These are phyloP conservation scores for Rhegmatorhina hoffmannsi DNA, from an alignment of 2,113 vertebrate genomes.

Conservation along the genomic window DNA sequence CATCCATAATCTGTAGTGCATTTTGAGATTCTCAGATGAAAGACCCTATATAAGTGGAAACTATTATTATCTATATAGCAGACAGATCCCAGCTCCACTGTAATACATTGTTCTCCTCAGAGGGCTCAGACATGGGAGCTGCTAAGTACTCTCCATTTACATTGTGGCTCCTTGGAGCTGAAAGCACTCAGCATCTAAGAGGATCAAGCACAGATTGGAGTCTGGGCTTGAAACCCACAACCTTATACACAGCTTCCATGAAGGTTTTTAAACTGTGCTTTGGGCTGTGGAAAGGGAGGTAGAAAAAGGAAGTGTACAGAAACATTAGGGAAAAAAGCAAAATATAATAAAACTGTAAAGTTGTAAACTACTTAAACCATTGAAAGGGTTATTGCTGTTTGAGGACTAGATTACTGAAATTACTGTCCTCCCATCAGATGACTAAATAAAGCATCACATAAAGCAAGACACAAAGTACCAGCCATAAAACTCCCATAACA, in stretches of 20 bases:
- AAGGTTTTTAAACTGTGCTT: not conserved
- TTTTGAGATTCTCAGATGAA: conserved; percentile 49
- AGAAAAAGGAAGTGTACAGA: not conserved
- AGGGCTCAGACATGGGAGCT: not conserved
- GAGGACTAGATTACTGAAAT: conserved; percentile 63
- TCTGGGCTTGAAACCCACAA: not conserved
- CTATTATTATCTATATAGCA: conserved; percentile 44
- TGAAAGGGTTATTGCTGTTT: conserved; percentile 52
- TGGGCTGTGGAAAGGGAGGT: not conserved
- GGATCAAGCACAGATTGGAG: not conserved
- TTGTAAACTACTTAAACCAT: conserved; percentile 32
- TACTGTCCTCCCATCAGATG: conserved; percentile 61
- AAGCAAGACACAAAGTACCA: conserved; percentile 39
- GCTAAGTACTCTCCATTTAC: conserved; percentile 33
- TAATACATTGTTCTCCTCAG: conserved; percentile 32
- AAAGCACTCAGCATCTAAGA: conserved; percentile 2
- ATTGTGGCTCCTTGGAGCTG: not conserved
- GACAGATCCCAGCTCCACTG: not conserved
- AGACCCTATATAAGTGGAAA: conserved; percentile 30
- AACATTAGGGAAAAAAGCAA: not conserved
- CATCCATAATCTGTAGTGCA: conserved; percentile 11
- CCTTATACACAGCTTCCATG: not conserved
- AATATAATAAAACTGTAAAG: not conserved
- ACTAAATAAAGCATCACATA: conserved; percentile 64
- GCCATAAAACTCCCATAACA: conserved; percentile 38